Evolutionary conservation across 2,797 vertebrate species (phyloP).

Genomic region (Phoebastria nigripes): DNA sequence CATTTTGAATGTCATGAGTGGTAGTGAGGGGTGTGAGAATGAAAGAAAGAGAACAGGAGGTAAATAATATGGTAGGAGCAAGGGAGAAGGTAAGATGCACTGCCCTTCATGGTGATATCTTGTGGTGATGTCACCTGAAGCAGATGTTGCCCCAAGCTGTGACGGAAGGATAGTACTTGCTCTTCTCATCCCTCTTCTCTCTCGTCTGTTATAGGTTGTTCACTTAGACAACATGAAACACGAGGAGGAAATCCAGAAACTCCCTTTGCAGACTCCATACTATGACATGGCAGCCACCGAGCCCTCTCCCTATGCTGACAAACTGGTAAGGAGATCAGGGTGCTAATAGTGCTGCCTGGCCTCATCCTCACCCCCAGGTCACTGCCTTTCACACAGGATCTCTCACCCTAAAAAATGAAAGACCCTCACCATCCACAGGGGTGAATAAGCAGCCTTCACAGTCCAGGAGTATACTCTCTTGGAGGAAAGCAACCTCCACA

Average conservation of each 20-base stretch:
- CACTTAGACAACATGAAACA: conserved; percentile 79
- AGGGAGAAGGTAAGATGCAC: neutral
- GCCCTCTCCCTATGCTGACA: conserved; percentile 80
- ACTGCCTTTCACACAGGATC: neutral
- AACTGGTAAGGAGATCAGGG: conserved; percentile 80
- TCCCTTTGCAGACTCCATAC: conserved; percentile 85
- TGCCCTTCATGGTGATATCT: neutral
- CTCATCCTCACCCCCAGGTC: neutral
- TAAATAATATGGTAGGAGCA: neutral
- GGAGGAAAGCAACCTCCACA: neutral
- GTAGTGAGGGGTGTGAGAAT: neutral
- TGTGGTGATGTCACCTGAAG: neutral
- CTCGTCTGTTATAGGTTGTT: conserved; percentile 79
- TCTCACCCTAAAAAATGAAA: neutral
- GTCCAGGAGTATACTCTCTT: neutral
- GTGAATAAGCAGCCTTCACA: neutral
- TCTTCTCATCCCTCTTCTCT: neutral
- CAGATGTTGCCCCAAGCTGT: neutral
- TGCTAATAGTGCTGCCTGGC: neutral
- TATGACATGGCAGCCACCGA: conserved; percentile 87
- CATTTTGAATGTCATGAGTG: neutral
- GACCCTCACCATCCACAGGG: fast-evolving
- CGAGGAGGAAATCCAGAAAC: conserved; percentile 84
- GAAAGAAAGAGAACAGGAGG: neutral
- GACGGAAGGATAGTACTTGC: neutral